phyloP scores from a whole-genome alignment of 2,113 vertebrate species.

The Pseudopipra pipra region DNA sequence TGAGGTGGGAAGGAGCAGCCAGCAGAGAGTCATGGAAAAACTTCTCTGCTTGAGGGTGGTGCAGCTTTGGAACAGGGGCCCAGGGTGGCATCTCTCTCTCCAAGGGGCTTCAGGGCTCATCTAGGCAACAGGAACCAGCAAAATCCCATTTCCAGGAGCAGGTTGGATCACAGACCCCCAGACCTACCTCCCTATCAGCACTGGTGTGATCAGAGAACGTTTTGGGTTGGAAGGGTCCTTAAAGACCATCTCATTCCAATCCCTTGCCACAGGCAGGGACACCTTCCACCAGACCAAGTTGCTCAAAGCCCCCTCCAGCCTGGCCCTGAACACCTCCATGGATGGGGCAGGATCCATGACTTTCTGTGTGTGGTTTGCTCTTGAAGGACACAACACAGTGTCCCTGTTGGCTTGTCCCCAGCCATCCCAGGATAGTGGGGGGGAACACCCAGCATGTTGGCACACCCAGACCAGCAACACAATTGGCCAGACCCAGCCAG shows the following conservation, averaged over 20 bases:
- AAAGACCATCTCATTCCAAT: not conserved
- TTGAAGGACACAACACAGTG: not conserved
- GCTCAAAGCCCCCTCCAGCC: not conserved
- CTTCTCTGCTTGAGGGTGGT: not conserved
- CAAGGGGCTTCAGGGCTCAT: not conserved
- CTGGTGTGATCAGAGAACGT: not conserved
- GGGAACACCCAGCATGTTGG: fast-evolving
- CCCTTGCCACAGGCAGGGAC: not conserved
- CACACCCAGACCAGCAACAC: not conserved
- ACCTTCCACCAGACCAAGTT: not conserved
- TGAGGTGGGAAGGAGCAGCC: not conserved
- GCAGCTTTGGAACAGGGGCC: not conserved
- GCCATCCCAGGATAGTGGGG: not conserved
- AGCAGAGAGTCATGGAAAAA: not conserved
- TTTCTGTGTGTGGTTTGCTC: not conserved
- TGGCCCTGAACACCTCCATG: not conserved
- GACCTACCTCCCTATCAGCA: not conserved
- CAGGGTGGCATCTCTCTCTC: not conserved
- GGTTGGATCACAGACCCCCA: not conserved
- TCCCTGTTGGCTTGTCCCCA: not conserved
- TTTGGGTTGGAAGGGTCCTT: not conserved
- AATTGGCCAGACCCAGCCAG: not conserved
- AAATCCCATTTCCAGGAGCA: not conserved
- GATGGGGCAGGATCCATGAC: not conserved
- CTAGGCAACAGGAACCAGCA: not conserved